A percentile compares a stretch with the other conserved stretches of the same genome.
Conservation (phyloP, 2,888 invertebrate species). For the Drosophila meridionalis region DNA sequence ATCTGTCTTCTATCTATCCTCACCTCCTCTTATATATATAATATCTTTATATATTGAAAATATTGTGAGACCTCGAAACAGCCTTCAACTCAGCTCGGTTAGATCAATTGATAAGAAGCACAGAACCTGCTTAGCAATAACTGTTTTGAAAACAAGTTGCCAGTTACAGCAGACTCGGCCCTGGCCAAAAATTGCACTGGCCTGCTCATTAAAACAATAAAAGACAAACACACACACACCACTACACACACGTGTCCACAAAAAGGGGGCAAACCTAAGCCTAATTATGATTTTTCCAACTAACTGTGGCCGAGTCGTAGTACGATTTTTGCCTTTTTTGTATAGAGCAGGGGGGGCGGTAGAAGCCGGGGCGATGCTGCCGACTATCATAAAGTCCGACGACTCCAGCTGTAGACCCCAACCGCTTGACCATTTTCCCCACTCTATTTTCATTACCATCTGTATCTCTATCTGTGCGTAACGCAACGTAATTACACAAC, state of each 20-base stretch:
- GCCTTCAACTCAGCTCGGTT: neutral
- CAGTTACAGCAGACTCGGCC: neutral
- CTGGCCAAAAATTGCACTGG: conserved; percentile 60
- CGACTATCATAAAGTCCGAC: conserved; percentile 17
- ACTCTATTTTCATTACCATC: conserved; percentile 47
- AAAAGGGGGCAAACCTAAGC: conserved; percentile 42
- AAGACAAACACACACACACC: conserved; percentile 53
- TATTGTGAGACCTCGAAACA: neutral
- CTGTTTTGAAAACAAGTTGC: neutral
- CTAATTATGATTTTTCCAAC: conserved; percentile 77
- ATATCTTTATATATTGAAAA: too few species aligned
- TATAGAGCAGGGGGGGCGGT: neutral
- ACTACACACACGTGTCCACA: conserved; percentile 1
- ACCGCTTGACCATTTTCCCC: conserved; percentile 19
- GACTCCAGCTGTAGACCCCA: conserved; percentile 10
- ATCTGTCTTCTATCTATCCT: too few species aligned
- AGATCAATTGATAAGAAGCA: neutral
- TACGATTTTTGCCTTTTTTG: conserved; percentile 22
- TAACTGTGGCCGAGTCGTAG: conserved; percentile 63
- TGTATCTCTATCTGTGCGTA: conserved; percentile 74
- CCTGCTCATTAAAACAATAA: conserved; percentile 79
- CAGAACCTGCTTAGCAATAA: neutral
- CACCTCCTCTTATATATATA: too few species aligned
- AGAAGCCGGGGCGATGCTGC: neutral
- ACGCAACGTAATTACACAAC: conserved; percentile 77